Percentiles rank a stretch among this genome's conserved stretches.
phyloP scores from a whole-genome alignment of 2,888 invertebrate species.

The Eupithecia inturbata region DNA sequence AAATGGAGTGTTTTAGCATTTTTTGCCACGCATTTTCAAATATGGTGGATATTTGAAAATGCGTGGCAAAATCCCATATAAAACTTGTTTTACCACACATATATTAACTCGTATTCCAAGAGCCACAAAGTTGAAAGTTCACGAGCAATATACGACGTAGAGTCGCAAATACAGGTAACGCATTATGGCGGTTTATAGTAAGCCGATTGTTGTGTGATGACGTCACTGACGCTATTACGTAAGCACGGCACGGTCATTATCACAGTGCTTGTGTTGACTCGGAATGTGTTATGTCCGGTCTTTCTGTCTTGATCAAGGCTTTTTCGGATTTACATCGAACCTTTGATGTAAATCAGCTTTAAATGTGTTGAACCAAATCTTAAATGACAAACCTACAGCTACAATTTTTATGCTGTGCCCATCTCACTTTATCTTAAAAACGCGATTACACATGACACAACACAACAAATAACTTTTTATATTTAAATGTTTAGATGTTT shows the following conservation, averaged over 20 bases:
- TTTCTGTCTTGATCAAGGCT: conserved; percentile 27
- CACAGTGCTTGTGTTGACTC: conserved; percentile 50
- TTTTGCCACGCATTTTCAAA: background rate
- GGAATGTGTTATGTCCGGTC: conserved; percentile 49
- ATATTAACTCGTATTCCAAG: background rate
- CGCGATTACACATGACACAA: too few species aligned
- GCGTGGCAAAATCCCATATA: background rate
- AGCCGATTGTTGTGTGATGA: conserved; percentile 47
- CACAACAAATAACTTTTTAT: too few species aligned
- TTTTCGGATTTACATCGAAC: background rate
- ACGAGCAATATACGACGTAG: background rate
- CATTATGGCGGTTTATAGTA: conserved; percentile 37
- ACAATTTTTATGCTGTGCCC: background rate
- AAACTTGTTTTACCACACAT: background rate
- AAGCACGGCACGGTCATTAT: conserved; percentile 53
- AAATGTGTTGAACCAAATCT: background rate
- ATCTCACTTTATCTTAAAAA: too few species aligned
- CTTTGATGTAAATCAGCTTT: background rate
- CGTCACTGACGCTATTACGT: conserved; percentile 53
- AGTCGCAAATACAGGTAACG: background rate
- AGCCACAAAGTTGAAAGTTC: conserved; percentile 8
- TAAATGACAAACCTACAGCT: background rate
- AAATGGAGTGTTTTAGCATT: background rate
- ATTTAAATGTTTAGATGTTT: too few species aligned
- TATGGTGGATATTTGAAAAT: too few species aligned